Evolutionary conservation across 2,797 vertebrate genomes (phyloP).

Genomic region (Todus mexicanus): DNA sequence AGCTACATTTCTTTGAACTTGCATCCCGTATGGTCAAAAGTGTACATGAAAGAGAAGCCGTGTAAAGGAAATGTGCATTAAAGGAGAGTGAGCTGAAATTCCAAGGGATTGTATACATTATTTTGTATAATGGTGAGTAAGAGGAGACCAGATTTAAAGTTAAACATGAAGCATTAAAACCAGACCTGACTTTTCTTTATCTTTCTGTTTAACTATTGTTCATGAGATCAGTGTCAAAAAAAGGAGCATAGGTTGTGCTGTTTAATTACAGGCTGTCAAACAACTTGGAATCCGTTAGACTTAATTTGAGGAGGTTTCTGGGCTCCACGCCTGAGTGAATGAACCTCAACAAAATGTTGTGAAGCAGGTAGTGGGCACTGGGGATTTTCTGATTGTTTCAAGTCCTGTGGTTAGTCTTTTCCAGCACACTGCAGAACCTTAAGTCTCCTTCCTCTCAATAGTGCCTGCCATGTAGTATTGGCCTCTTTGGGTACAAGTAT

Average conservation of each 20-base stretch:
- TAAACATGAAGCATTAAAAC: neutral
- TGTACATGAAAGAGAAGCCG: neutral
- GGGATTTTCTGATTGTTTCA: neutral
- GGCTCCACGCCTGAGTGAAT: neutral
- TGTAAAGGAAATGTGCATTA: neutral
- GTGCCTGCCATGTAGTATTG: neutral
- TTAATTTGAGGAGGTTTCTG: neutral
- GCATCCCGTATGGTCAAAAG: accelerated
- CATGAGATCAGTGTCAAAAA: neutral
- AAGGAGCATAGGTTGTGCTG: neutral
- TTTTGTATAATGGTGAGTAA: neutral
- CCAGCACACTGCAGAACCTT: neutral
- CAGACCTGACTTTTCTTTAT: neutral
- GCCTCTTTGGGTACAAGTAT: neutral
- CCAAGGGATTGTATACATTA: neutral
- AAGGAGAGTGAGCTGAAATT: neutral
- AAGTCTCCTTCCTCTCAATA: neutral
- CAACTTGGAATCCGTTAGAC: neutral
- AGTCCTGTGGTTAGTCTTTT: neutral
- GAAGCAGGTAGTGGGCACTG: neutral
- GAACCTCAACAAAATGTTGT: neutral
- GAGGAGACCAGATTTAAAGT: neutral
- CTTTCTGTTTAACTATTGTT: neutral
- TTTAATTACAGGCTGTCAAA: neutral
- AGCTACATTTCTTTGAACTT: neutral